Base-by-base conservation (phyloP, 2,113 vertebrate species). In the Gopherus evgoodei region DNA sequence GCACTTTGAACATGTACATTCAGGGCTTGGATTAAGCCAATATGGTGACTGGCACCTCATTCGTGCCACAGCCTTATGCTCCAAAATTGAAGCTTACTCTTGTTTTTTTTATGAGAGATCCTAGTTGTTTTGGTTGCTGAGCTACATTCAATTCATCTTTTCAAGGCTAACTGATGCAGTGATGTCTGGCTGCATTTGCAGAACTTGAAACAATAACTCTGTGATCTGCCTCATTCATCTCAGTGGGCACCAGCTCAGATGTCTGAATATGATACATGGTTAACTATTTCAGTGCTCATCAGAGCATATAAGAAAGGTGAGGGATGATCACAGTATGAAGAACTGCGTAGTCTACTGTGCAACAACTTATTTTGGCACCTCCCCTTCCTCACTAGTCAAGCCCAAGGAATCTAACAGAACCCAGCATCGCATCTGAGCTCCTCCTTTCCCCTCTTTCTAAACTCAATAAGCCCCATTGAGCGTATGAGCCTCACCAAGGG, bases 161-260 rank as follows among this genome's bases (percentile, higher is more conserved):
- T 93, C 65, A 38, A 52, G 35, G 49, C n/a, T 52, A 24, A 53
- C 21, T 49, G 76, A 88, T 3, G 3, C 12, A 2, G 44, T 56
- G 76, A 31, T 57, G 31, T 90, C 81, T 86, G 90, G 49, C 89
- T 83, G 76, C 53, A 69, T 69, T 89, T 86, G 76, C 89, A 93
- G 87, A 93, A 85, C 81, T 79, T 90, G 91, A 88, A 91, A 79
- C 90, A 94, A 6, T 83, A 83, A 89, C 79, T 87, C 8, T 52
- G 69, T 72, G 44, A 90, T 65, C 75, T 89, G 75, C 84, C 69
- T 17, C 1, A 35, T 79, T 89, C 50, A 83, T 50, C 88, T 89
- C 50, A 2, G 25, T 50, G 84, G 72, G 83, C 90, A 88, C 52
- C 91, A 62, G 5, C 42, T 93, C 78, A 35, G 81, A 76, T 84